Evolutionary conservation across 2,888 invertebrate species (phyloP), one percentile per base, ranked within the genome.

Genomic region (Rhagonycha lutea): DNA sequence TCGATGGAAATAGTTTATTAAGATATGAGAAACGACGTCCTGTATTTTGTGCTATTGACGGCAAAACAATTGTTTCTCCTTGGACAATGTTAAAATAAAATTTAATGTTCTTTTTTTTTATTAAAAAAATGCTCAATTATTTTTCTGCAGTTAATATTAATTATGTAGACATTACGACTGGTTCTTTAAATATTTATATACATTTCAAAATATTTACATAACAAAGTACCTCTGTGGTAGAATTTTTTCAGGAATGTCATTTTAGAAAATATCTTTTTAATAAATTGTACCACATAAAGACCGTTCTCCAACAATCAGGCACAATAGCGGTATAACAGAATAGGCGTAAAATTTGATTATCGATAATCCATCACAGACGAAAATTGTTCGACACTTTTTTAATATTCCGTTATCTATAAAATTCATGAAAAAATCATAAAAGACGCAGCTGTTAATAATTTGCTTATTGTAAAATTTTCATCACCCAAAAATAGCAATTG

Each of bases 1-100:
- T 75, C 78, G 73, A 78, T 73, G 74, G 75, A 76, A 77, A 77
- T 77, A 80, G 77, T 74, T 72, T 77, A 77, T 77, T 77, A 77
- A 77, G 77, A 75, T 77, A 75, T 77, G 77, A 77, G 75, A 75
- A 75, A 77, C 74, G 74, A 18, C 70, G 68, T 72, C 32, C 32
- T 71, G 68, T 72, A 62, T 70, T 69, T 65, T 67, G 72, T 77
- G 77, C 67, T 77, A 77, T 77, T 77, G 77, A 77, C 77, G 74
- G 77, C 18, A 75, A 68, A 32, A 75, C 69, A 73, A 77, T 77
- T 77, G 75, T 74, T 75, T 77, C 74, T 14, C 69, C 62, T 68
- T 75, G 69, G 72, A 69, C 70, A 73, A 32, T 26, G 63, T 10
- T 65, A 24, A 24, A 24, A 65, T 65, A 47, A 47, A 47, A 47